phyloP scores from a whole-genome alignment of 2,888 invertebrate genomes.

The Pachliopta kotzebuea region DNA sequence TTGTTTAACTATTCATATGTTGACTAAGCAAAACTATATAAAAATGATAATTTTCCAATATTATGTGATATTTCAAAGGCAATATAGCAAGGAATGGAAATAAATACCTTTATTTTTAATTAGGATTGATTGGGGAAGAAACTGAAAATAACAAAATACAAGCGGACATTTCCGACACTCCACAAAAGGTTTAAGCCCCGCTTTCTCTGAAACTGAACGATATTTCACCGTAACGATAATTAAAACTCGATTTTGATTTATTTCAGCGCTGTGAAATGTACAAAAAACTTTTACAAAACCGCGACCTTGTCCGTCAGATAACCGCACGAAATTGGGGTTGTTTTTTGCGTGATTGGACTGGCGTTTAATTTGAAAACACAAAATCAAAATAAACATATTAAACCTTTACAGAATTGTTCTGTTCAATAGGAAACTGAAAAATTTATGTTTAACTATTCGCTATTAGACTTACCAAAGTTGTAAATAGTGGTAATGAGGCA shows the following conservation, averaged over 20 bases:
- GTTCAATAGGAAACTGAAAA: not conserved
- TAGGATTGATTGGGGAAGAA: not conserved
- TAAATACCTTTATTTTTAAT: not conserved
- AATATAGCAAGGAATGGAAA: not conserved
- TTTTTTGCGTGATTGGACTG: slow-evolving; percentile 23
- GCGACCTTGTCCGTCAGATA: slow-evolving; percentile 28
- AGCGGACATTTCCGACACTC: slow-evolving; percentile 8
- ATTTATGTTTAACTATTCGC: not conserved
- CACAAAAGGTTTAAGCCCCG: slow-evolving; percentile 12
- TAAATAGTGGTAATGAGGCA: not conserved
- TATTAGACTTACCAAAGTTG: not conserved
- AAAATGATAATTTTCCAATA: too few species aligned
- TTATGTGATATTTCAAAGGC: not conserved
- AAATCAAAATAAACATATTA: slow-evolving; percentile 6
- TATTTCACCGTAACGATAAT: slow-evolving; percentile 17
- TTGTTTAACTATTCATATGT: too few species aligned
- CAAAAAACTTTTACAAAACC: slow-evolving; percentile 24
- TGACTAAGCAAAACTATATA: too few species aligned
- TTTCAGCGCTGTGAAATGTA: slow-evolving; percentile 19
- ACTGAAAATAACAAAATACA: slow-evolving; percentile 4
- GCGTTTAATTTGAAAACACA: slow-evolving; percentile 19
- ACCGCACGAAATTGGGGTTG: slow-evolving; percentile 18
- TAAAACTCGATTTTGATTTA: slow-evolving; percentile 22
- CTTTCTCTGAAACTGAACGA: slow-evolving; percentile 13
- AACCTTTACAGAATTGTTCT: not conserved